Conservation (phyloP, 1,140 invertebrate species). For the Ruditapes philippinarum region DNA sequence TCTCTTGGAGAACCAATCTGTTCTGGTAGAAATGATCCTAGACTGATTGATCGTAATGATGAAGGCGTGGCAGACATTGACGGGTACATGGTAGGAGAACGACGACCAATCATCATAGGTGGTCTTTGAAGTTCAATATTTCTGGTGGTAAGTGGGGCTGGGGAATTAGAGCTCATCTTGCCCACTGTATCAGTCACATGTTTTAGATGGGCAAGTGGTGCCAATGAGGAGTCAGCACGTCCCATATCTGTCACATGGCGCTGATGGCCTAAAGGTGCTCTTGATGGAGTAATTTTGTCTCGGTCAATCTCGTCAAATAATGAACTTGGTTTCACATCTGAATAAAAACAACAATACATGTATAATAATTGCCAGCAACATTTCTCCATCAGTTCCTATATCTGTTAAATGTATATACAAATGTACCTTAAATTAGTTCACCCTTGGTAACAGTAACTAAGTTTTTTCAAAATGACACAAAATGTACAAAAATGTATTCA, state of each 20-base stretch:
- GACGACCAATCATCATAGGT: background rate
- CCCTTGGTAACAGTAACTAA: too few species aligned
- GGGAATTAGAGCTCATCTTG: background rate
- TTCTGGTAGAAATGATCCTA: background rate
- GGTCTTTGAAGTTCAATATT: constrained; percentile 29
- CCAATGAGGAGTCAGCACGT: background rate
- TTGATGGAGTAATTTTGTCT: background rate
- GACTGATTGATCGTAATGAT: background rate
- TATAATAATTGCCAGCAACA: too few species aligned
- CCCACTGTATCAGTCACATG: background rate
- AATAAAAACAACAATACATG: too few species aligned
- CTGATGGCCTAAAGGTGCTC: constrained; percentile 17
- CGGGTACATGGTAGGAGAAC: background rate
- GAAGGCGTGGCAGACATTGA: background rate
- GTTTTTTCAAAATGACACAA: too few species aligned
- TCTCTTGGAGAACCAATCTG: constrained; percentile 11
- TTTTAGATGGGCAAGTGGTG: constrained; percentile 11
- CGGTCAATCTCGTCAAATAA: constrained; percentile 35
- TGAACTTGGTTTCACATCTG: too few species aligned
- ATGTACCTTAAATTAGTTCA: too few species aligned
- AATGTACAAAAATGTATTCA: too few species aligned
- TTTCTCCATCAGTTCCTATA: too few species aligned
- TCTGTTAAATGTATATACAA: too few species aligned
- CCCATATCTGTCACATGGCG: constrained; percentile 50
- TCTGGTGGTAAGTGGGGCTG: constrained; percentile 6